Conservation (phyloP, 1,140 invertebrate species). For the Tetramorium simillimum region DNA sequence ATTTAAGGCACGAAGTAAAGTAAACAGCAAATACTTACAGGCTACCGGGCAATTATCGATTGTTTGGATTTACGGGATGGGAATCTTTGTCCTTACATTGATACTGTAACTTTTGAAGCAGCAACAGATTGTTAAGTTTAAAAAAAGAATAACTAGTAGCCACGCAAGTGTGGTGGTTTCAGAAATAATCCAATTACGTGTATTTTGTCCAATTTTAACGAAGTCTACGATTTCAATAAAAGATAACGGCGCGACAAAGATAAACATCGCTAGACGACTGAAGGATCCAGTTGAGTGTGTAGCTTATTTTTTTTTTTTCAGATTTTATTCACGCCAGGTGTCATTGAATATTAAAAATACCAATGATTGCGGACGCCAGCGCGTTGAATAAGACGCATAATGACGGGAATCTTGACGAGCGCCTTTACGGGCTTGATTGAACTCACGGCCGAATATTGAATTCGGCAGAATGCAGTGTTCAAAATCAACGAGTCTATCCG, state of each 20-base stretch:
- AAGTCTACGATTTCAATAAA: not conserved
- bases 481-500: conserved; percentile 62
- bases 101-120: not conserved
- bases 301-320: conserved; percentile 11
- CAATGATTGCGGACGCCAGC: conserved; percentile 9
- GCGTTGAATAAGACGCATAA: conserved; percentile 46
- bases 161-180: not conserved
- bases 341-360: conserved; percentile 43
- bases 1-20: not conserved
- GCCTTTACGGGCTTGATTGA: conserved; percentile 64
- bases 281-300: not conserved
- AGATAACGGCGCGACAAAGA: not conserved
- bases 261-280: not conserved
- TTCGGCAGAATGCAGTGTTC: conserved; percentile 55
- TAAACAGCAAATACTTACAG: conserved; percentile 4
- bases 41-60: not conserved
- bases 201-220: not conserved
- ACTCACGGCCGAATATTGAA: conserved; percentile 68
- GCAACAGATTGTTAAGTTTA: not conserved
- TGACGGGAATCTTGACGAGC: conserved; percentile 57
- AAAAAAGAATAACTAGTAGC: not conserved
- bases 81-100: not conserved
- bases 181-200: not conserved
- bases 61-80: not conserved
- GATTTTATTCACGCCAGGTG: conserved; percentile 30